Conservation (phyloP, 2,888 invertebrate species). For the Griposia aprilina region DNA sequence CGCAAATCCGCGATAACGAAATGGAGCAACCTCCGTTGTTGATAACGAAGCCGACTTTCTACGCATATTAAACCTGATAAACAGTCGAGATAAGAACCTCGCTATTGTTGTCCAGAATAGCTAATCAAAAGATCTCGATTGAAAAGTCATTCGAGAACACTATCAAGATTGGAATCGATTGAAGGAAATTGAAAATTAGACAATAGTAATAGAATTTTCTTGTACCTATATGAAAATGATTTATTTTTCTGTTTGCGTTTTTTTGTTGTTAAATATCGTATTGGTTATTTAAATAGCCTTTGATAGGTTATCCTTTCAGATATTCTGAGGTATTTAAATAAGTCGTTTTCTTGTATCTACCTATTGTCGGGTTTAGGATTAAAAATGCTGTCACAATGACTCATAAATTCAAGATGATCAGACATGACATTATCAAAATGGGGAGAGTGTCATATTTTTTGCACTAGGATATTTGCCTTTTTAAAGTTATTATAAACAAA, state of each 20-base stretch:
- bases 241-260: conserved; percentile 6
- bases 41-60: conserved; percentile 86
- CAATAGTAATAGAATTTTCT: conserved; percentile 54
- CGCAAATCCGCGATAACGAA: conserved; percentile 85
- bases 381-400: conserved; percentile 8
- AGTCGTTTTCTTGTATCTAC: background rate
- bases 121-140: conserved; percentile 88
- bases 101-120: conserved; percentile 83
- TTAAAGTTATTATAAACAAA: background rate
- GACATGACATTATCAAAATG: conserved; percentile 16
- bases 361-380: background rate
- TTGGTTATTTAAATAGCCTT: conserved; percentile 17
- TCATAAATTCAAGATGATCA: conserved; percentile 29
- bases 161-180: conserved; percentile 75
- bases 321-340: conserved; percentile 4
- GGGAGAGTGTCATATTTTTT: background rate
- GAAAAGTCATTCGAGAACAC: conserved; percentile 79
- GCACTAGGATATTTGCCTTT: background rate
- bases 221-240: conserved; percentile 30
- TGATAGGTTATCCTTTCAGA: conserved; percentile 3
- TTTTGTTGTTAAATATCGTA: conserved; percentile 9
- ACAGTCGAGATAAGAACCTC: conserved; percentile 79
- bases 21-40: conserved; percentile 80
- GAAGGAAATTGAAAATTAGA: conserved; percentile 66
- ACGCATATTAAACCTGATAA: conserved; percentile 90